Evolutionary conservation across 2,113 vertebrate genomes (phyloP), one percentile per base, ranked within the genome.

Genomic region (Globicephala melas): DNA sequence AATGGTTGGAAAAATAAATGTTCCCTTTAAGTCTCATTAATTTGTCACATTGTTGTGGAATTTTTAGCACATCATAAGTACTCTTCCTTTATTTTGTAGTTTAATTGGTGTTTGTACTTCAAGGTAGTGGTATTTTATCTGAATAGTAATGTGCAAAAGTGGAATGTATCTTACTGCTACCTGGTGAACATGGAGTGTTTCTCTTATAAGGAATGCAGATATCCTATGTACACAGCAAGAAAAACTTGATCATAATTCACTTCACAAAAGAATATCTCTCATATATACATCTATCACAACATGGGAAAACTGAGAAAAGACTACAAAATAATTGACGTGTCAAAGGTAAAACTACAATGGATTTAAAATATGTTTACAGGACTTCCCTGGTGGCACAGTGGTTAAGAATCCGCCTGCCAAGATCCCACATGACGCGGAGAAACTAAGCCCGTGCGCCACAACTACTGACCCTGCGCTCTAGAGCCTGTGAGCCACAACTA

Each of bases 351-450:
- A 89, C 41, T 80, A 8, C 79, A 92, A 93, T 70, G 20, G 50
- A 97, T 76, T 82, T 82, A 82, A 76, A 67, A 95, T 95, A 80
- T 89, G 90, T 93, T 93, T 85, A 97, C 8, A 60, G 50, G 55
- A 50, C 13, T 50, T 50, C 50, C 50, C 50, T 50, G 13, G 50
- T 50, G 50, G 3, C 13, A 50, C 50, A 50, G 14, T 15, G 50
- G 50, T 50, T 50, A 50, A 50, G 14, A 50, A 50, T 50, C 50
- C 4, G 4, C 50, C 50, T 50, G 50, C 50, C 50, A 50, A 15
- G 50, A 50, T 50, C 50, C 50, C 50, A 50, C 50, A 50, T 50
- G 50, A 12, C 14, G 13, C 14, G 14, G 4, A 50, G 50, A 14
- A 50, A 50, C 50, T 50, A 50, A 50, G 14, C 50, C 50, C 13